These are phyloP conservation scores for Gymnogyps californianus DNA, from an alignment of 2,113 vertebrate genomes.

Conservation along the genomic window DNA sequence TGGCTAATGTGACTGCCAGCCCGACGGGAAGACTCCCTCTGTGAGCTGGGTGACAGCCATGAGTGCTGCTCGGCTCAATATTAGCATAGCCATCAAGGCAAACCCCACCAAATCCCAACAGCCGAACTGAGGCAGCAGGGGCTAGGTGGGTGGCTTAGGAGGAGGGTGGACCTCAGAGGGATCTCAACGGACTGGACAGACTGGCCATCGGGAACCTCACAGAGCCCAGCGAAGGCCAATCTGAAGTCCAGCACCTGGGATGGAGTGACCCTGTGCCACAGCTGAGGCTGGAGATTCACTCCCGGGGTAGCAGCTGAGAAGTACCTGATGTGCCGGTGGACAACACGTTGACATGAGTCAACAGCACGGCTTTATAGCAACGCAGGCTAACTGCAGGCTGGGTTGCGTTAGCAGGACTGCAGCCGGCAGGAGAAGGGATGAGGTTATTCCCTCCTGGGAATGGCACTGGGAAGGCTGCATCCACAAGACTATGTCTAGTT, in stretches of 20 bases:
- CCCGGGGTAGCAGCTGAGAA: neutral
- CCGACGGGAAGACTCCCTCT: fast-evolving
- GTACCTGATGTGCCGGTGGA: neutral
- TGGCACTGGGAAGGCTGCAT: neutral
- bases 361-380: neutral
- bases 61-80: neutral
- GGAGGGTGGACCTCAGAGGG: neutral
- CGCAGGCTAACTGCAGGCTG: neutral
- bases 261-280: neutral
- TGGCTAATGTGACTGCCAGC: neutral
- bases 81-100: neutral
- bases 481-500: fast-evolving
- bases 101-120: neutral
- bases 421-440: neutral
- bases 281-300: neutral
- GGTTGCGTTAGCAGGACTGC: neutral
- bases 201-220: neutral
- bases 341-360: neutral
- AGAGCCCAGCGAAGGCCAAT: neutral
- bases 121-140: neutral
- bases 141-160: neutral
- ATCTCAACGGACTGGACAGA: neutral
- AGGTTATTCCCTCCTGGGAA: neutral
- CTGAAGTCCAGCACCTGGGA: neutral
- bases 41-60: too few relatives aligned